Percentiles rank a stretch among this genome's conserved stretches.
phyloP scores from a whole-genome alignment of 1,140 invertebrate genomes.

The Drosophila arizonae region DNA sequence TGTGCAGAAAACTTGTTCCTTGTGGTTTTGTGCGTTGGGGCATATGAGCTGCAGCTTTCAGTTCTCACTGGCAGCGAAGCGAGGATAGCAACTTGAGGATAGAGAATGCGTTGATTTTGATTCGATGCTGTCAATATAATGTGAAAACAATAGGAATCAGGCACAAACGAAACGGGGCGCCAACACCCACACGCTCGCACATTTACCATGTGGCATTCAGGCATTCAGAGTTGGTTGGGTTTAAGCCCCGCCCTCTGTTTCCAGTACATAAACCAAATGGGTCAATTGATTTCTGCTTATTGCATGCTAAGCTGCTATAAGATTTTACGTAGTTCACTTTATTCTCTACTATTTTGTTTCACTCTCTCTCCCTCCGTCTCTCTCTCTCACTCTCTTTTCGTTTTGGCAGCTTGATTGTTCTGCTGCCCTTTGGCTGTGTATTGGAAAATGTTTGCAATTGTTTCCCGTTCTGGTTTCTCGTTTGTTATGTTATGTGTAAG shows the following conservation, averaged over 20 bases:
- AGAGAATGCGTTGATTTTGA: slow-evolving; percentile 61
- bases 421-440: slow-evolving; percentile 40
- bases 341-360: slow-evolving; percentile 2
- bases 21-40: slow-evolving; percentile 49
- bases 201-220: slow-evolving; percentile 29
- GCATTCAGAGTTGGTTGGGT: slow-evolving; percentile 25
- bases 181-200: background rate
- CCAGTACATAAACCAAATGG: slow-evolving; percentile 74
- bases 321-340: slow-evolving; percentile 53
- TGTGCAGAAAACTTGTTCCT: slow-evolving; percentile 46
- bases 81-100: slow-evolving; percentile 28
- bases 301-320: slow-evolving; percentile 71
- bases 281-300: slow-evolving; percentile 77
- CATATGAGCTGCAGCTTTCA: slow-evolving; percentile 68
- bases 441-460: slow-evolving; percentile 62
- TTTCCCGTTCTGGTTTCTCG: slow-evolving; percentile 34
- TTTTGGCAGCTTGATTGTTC: slow-evolving; percentile 21
- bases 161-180: background rate
- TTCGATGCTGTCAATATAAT: slow-evolving; percentile 63
- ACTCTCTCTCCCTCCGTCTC: background rate
- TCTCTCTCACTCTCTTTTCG: background rate
- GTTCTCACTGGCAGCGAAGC: slow-evolving; percentile 35
- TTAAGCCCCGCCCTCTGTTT: slow-evolving; percentile 38
- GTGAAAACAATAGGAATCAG: slow-evolving; percentile 55
- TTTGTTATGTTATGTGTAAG: slow-evolving; percentile 56